Evolutionary conservation across 2,797 vertebrate species (phyloP), one percentile per base, ranked within the genome.

Genomic region (Moxostoma hubbsi): DNA sequence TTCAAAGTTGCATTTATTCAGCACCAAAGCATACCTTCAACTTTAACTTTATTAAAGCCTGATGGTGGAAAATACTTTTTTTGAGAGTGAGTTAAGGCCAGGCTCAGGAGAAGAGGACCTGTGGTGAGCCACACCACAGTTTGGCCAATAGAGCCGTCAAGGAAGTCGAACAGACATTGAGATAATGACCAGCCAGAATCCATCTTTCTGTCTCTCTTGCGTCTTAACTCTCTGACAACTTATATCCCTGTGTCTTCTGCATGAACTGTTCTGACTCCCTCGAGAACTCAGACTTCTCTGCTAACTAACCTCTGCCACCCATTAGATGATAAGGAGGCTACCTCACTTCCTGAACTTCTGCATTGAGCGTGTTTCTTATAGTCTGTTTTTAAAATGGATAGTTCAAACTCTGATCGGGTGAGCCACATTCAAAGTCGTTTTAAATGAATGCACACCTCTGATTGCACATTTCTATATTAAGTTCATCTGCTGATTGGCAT

Each of bases 101-200:
- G 46, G 57, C 13, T 18, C 9, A 47, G 71, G 50, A 66, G 7
- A 13, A 13, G 77, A 74, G 79, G 9, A 69, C 55, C 46, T 82
- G 63, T n/a, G 51, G 67, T 84, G 24, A 70, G 73, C 53, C 53
- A 59, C 45, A 7, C 18, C 36, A 72, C 43, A 24, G 7, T 36
- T 12, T 53, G 18, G 50, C 69, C 64, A 68, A 59, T 51, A 77
- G 68, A 81, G 63, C 79, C 59, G 13, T 49, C 24, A 62, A 64
- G 74, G 82, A 84, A 75, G 67, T 81, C 66, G 49, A 81, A 47
- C 79, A 81, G 72, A 72, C 61, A 0, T 67, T 5, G 16, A 80
- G 73, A 75, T 79, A 79, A 79, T 70, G 55, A 78, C 43, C 69
- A 72, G 68, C 63, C 68, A 58, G 69, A 66, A 16, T 80, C 58